Conservation (phyloP, 2,113 vertebrate genomes). For the Gambusia holbrooki region DNA sequence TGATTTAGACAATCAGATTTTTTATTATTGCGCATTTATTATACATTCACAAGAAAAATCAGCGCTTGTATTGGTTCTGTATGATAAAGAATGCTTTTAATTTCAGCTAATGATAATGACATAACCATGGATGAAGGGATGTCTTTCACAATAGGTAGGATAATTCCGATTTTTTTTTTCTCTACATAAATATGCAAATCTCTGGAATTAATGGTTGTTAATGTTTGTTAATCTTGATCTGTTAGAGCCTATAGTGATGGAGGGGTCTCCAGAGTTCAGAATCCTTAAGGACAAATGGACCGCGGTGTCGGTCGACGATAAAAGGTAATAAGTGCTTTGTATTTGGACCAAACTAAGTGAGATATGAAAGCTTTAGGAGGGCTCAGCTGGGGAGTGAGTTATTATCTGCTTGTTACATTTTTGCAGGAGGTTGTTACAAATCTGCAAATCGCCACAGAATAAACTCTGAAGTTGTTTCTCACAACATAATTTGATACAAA, state of each 20-base stretch:
- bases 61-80: neutral
- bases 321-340: conserved; percentile 79
- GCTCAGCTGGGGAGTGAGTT: neutral
- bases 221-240: conserved; percentile 15
- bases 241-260: conserved; percentile 93
- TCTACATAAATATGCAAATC: neutral
- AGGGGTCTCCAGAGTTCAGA: conserved; percentile 87
- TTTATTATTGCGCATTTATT: neutral
- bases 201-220: conserved; percentile 4
- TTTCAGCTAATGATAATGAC: conserved; percentile 79
- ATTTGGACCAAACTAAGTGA: no score
- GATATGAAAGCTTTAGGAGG: no score
- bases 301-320: conserved; percentile 87
- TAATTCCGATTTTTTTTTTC: neutral
- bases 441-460: neutral
- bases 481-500: neutral
- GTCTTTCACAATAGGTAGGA: conserved; percentile 81
- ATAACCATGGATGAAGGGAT: conserved; percentile 82
- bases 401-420: neutral
- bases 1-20: neutral
- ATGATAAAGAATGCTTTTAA: neutral
- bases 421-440: neutral
- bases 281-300: conserved; percentile 94
- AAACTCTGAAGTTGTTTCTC: neutral
- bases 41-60: neutral